These are phyloP conservation scores for Cephalopachus bancanus DNA, from an alignment of 2,797 vertebrate genomes.

Conservation along the genomic window DNA sequence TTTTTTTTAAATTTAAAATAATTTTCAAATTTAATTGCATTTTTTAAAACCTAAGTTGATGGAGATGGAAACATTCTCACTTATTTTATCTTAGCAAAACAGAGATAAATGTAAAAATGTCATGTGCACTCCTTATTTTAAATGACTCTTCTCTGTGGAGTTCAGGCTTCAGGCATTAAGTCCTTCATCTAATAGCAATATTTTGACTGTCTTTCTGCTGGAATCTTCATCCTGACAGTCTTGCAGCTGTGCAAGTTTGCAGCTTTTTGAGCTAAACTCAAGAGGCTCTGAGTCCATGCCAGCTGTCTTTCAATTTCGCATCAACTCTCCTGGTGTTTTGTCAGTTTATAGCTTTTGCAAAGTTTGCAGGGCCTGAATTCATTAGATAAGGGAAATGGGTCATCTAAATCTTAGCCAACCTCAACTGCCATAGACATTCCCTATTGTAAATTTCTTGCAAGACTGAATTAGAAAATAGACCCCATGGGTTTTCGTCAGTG, in stretches of 20 bases:
- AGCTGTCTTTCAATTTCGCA: conserved; percentile 79
- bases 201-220: conserved; percentile 73
- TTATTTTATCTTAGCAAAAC: conserved; percentile 59
- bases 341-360: conserved; percentile 81
- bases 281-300: conserved; percentile 49
- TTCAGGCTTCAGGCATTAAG: conserved; percentile 33
- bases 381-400: conserved; percentile 83
- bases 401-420: conserved; percentile 75
- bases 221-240: conserved; percentile 68
- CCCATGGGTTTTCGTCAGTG: conserved; percentile 69
- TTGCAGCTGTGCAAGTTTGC: conserved; percentile 65
- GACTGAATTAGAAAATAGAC: conserved; percentile 76
- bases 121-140: conserved; percentile 60
- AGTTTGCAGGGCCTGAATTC: conserved; percentile 82
- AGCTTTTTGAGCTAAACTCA: conserved; percentile 75
- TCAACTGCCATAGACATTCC: conserved; percentile 65
- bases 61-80: conserved; percentile 34
- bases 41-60: conserved; percentile 56
- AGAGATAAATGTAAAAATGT: conserved; percentile 57
- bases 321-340: conserved; percentile 78
- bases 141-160: conserved; percentile 20
- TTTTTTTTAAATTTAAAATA: conserved; percentile 11
- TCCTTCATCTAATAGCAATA: conserved; percentile 72
- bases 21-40: conserved; percentile 61
- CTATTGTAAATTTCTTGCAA: conserved; percentile 73